Conservation (phyloP, 2,888 invertebrate genomes). For the Spisula solida region DNA sequence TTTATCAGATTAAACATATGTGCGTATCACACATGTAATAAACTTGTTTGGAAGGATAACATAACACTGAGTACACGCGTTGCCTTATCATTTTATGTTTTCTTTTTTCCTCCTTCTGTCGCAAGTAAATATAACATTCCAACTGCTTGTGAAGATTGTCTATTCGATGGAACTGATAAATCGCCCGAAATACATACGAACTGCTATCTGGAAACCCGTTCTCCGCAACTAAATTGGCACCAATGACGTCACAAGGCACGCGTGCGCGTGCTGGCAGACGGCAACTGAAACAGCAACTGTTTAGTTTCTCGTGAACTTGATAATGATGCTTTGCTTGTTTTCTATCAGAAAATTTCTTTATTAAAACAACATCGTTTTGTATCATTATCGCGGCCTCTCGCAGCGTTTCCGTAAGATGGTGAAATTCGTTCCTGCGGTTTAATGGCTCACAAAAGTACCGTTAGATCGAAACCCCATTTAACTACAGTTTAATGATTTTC, state of each 20-base stretch:
- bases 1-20: slow-evolving; percentile 29
- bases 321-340: slow-evolving; percentile 18
- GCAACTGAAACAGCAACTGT: slow-evolving; percentile 39
- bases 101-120: slow-evolving; percentile 33
- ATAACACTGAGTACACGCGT: slow-evolving; percentile 6
- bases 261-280: slow-evolving; percentile 28
- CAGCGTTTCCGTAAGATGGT: not conserved
- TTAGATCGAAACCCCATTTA: slow-evolving; percentile 10
- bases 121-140: slow-evolving; percentile 40
- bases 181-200: slow-evolving; percentile 24
- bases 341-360: slow-evolving; percentile 34
- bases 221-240: slow-evolving; percentile 39
- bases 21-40: slow-evolving; percentile 2
- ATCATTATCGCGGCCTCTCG: slow-evolving; percentile 1
- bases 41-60: slow-evolving; percentile 2
- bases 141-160: slow-evolving; percentile 39
- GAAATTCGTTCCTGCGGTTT: slow-evolving; percentile 5
- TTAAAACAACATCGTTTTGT: slow-evolving; percentile 26
- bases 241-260: slow-evolving; percentile 45
- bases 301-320: slow-evolving; percentile 23
- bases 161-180: slow-evolving; percentile 15
- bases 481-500: not conserved
- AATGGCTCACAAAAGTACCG: slow-evolving; percentile 10
- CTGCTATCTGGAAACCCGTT: slow-evolving; percentile 43
- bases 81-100: slow-evolving; percentile 38